phyloP scores from a whole-genome alignment of 2,888 invertebrate genomes.

The Slavum lentiscoides region DNA sequence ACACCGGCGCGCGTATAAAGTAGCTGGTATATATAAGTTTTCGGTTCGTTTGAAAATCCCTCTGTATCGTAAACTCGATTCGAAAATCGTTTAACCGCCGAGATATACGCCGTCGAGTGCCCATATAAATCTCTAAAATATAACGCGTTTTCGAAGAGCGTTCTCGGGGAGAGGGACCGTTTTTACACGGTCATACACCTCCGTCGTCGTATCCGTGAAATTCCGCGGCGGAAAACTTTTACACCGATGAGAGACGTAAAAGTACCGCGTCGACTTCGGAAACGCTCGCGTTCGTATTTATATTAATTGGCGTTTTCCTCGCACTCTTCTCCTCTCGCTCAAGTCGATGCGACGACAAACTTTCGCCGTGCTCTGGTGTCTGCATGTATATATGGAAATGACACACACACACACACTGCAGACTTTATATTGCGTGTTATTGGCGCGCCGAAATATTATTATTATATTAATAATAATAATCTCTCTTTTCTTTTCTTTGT shows the following conservation, averaged over 20 bases:
- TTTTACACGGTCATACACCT: slow-evolving; percentile 2
- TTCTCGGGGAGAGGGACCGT: not conserved
- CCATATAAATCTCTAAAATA: not conserved
- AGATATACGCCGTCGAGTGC: too few species aligned
- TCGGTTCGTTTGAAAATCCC: slow-evolving; percentile 21
- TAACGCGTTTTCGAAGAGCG: not conserved
- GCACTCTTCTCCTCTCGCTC: not conserved
- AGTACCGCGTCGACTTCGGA: slow-evolving; percentile 8
- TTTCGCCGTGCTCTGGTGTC: not conserved
- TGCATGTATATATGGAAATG: too few species aligned
- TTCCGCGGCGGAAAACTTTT: slow-evolving; percentile 30
- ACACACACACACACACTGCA: not conserved
- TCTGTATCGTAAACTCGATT: slow-evolving; percentile 16
- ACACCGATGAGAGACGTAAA: slow-evolving; percentile 5
- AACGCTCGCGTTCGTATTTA: slow-evolving; percentile 26
- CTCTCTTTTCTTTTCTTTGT: too few species aligned
- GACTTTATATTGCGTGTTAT: slow-evolving; percentile 12
- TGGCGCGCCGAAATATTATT: slow-evolving; percentile 19
- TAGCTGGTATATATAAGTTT: not conserved
- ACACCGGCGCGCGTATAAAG: not conserved
- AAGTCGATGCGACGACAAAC: slow-evolving; percentile 27
- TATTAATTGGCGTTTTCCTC: slow-evolving; percentile 42
- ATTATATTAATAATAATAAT: too few species aligned
- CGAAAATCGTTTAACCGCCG: not conserved
- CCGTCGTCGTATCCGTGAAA: not conserved